phyloP scores from a whole-genome alignment of 2,113 vertebrate species.

The Sitta europaea region DNA sequence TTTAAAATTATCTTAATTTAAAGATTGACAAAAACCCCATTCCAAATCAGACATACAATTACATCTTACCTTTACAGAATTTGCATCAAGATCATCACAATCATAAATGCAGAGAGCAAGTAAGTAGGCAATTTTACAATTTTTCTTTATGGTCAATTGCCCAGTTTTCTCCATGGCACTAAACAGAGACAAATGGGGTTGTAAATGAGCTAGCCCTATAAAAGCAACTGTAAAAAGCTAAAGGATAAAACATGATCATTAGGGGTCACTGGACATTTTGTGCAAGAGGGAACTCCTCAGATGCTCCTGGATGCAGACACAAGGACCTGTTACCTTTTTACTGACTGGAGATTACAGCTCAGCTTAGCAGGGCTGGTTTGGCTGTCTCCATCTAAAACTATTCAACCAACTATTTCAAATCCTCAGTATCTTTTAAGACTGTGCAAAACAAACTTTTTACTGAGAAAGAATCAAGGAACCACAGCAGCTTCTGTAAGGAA shows the following conservation, averaged over 20 bases:
- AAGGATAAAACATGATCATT: not conserved
- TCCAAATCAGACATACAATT: not conserved
- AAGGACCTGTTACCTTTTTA: not conserved
- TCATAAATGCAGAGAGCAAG: not conserved
- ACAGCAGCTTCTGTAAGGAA: not conserved
- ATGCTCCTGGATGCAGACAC: not conserved
- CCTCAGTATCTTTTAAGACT: not conserved
- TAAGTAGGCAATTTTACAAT: not conserved
- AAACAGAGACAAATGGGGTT: not conserved
- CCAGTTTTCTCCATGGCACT: not conserved
- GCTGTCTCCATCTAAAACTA: not conserved
- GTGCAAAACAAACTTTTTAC: not conserved
- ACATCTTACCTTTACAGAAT: not conserved
- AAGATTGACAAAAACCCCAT: not conserved
- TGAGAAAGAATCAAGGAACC: not conserved
- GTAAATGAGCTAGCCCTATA: constrained; percentile 9
- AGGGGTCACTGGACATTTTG: not conserved
- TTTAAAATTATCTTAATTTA: not conserved
- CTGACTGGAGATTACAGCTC: not conserved
- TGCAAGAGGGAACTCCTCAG: not conserved
- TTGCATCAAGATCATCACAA: not conserved
- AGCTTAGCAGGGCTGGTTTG: not conserved
- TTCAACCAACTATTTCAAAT: not conserved
- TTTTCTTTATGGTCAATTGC: not conserved
- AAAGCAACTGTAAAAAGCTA: constrained; percentile 52